Evolutionary conservation across 2,113 vertebrate genomes (phyloP).

Genomic region (Leuciscus idus): DNA sequence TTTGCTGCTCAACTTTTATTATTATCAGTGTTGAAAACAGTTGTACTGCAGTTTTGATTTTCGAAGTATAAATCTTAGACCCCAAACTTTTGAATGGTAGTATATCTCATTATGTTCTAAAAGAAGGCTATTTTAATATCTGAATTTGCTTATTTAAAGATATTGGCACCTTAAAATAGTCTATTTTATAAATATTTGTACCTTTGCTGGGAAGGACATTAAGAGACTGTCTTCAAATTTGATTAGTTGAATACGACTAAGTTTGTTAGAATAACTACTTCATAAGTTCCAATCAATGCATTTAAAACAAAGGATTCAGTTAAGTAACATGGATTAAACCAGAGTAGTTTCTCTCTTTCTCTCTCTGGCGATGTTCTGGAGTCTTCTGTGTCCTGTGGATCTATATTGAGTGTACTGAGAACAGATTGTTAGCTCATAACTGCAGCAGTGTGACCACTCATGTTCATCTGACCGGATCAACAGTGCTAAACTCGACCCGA

Average conservation of each 20-base stretch:
- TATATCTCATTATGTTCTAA: not conserved
- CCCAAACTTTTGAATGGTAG: not conserved
- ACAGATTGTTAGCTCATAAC: slow-evolving; percentile 14
- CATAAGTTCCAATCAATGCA: not conserved
- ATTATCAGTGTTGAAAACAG: not conserved
- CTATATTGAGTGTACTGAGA: slow-evolving; percentile 1
- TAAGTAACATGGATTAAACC: not conserved
- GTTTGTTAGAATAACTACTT: no score
- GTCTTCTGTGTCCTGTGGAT: not conserved
- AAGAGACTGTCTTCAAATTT: not conserved
- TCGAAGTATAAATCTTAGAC: not conserved
- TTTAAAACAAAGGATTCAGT: not conserved
- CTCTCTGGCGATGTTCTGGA: not conserved
- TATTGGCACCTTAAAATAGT: not conserved
- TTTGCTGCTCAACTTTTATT: not conserved
- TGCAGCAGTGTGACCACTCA: not conserved
- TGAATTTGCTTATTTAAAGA: not conserved
- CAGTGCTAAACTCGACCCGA: not conserved
- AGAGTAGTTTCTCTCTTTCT: not conserved
- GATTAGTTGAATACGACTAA: not conserved
- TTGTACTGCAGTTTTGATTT: not conserved
- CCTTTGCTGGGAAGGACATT: not conserved
- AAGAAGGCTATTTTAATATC: not conserved
- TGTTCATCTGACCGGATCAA: slow-evolving; percentile 8
- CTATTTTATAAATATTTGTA: not conserved